A percentile compares a stretch with the other conserved stretches of the same genome.
Conservation (phyloP, 1,140 invertebrate genomes). For the Spodoptera litura region DNA sequence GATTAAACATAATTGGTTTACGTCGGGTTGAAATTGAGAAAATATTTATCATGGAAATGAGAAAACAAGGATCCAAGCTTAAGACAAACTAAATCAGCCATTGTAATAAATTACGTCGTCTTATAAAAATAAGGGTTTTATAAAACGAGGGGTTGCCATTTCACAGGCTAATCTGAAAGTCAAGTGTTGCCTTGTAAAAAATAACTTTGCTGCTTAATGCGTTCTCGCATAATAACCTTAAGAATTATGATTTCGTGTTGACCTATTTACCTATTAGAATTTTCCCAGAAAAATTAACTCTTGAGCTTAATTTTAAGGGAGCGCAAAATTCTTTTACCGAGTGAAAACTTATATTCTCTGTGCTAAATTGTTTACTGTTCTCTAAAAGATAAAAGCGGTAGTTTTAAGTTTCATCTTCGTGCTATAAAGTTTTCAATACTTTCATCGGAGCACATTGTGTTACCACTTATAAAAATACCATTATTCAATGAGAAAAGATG, state of each 20-base stretch:
- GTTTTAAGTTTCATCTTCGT: conserved; percentile 3
- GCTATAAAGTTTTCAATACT: background rate
- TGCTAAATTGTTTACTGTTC: conserved; percentile 1
- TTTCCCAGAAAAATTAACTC: conserved; percentile 10
- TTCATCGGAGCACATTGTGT: background rate
- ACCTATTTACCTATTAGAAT: conserved; percentile 36
- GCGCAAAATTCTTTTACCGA: background rate
- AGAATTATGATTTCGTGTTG: conserved; percentile 30
- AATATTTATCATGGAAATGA: conserved; percentile 49
- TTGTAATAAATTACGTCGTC: conserved; percentile 40
- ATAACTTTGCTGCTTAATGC: conserved; percentile 27
- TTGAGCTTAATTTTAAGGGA: conserved; percentile 4
- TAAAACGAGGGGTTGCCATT: conserved; percentile 7
- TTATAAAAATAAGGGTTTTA: conserved; percentile 38
- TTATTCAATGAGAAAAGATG: background rate
- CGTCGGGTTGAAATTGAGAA: conserved; percentile 43
- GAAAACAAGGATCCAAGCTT: conserved; percentile 36
- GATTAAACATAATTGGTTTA: conserved; percentile 50
- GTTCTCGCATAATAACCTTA: conserved; percentile 14
- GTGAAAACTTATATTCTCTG: conserved; percentile 1
- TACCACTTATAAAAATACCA: background rate
- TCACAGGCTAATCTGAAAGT: conserved; percentile 31
- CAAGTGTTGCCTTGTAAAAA: conserved; percentile 31
- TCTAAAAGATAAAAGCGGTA: background rate
- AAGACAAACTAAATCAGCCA: conserved; percentile 43